These are phyloP conservation scores for Synaphobranchus kaupii DNA, from an alignment of 2,797 vertebrate genomes.

Conservation along the genomic window DNA sequence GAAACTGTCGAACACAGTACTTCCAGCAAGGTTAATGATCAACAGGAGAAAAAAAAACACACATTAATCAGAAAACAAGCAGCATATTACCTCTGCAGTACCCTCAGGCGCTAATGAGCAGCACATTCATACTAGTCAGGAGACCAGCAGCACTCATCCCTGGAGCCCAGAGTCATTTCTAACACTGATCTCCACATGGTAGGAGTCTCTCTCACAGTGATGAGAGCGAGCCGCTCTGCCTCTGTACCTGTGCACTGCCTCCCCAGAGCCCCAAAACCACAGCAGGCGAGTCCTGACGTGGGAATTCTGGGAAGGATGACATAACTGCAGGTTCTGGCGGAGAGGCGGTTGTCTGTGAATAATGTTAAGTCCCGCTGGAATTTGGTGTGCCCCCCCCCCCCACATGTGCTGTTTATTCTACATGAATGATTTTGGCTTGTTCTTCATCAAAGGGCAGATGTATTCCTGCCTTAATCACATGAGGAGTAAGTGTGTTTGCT, in stretches of 20 bases:
- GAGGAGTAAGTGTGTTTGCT: not conserved
- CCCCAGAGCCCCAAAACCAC: not conserved
- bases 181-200: not conserved
- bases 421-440: not conserved
- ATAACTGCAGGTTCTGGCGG: not conserved
- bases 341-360: not conserved
- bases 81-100: not conserved
- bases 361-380: not conserved
- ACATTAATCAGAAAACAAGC: not conserved
- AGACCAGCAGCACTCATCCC: not conserved
- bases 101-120: not conserved
- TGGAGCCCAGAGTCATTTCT: too few relatives aligned
- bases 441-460: not conserved
- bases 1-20: conserved; percentile 14
- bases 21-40: not conserved
- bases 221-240: conserved; percentile 3
- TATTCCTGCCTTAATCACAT: not conserved
- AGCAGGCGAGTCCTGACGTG: not conserved
- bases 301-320: not conserved
- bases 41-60: not conserved
- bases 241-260: not conserved
- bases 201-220: conserved; percentile 16
- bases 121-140: not conserved
- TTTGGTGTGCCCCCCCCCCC: not conserved
- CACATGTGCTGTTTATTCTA: not conserved